phyloP scores from a whole-genome alignment of 2,888 invertebrate species.

The Macrophya annulata region DNA sequence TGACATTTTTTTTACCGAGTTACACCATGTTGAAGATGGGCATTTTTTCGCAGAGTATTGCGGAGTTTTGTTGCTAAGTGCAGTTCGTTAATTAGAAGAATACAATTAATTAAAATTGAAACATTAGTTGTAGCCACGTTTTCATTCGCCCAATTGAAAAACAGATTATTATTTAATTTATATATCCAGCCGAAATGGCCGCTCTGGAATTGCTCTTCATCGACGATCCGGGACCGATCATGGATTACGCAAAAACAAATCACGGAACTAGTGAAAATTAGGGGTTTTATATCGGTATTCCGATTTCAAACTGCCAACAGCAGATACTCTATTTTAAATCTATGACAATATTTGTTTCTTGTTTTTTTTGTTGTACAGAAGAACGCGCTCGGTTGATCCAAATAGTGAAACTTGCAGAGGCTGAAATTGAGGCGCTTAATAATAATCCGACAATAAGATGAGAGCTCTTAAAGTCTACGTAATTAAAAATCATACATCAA shows the following conservation, averaged over 20 bases:
- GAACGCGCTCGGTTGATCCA: constrained; percentile 24
- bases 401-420: constrained; percentile 35
- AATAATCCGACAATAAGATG: not conserved
- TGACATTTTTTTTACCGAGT: too few species aligned
- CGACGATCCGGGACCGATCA: constrained; percentile 5
- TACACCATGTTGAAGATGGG: too few species aligned
- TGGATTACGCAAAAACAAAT: not conserved
- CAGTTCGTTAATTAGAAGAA: too few species aligned
- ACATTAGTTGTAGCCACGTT: too few species aligned
- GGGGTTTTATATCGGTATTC: not conserved
- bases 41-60: too few species aligned
- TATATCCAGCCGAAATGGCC: constrained; percentile 42
- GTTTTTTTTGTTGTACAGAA: constrained; percentile 8
- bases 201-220: constrained; percentile 35
- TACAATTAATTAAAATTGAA: too few species aligned
- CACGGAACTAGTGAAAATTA: not conserved
- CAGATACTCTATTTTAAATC: not conserved
- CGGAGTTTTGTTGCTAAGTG: too few species aligned
- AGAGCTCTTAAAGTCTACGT: not conserved
- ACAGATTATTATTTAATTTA: not conserved
- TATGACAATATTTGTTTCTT: not conserved
- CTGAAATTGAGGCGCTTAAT: constrained; percentile 12
- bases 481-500: not conserved
- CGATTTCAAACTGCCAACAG: not conserved
- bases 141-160: not conserved